These are phyloP conservation scores for Staurois parvus DNA, from an alignment of 2,797 vertebrate species.

Conservation along the genomic window DNA sequence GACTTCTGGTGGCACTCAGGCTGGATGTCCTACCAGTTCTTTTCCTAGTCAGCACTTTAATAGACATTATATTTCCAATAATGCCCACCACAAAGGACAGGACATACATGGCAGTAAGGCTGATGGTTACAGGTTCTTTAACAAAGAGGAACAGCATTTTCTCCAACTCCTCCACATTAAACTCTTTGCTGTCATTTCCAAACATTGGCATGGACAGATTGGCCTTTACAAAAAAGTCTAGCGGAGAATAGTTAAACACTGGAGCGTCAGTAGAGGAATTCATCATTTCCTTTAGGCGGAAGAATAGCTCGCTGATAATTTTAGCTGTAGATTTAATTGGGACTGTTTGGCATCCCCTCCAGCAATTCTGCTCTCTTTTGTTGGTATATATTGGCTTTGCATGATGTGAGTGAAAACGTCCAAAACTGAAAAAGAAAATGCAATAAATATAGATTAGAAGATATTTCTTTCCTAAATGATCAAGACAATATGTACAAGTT, in stretches of 20 bases:
- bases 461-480: not conserved
- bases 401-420: slow-evolving; percentile 44
- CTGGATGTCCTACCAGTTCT: slow-evolving; percentile 75
- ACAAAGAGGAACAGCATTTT: slow-evolving; percentile 84
- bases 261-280: slow-evolving; percentile 64
- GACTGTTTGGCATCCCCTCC: slow-evolving; percentile 30
- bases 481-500: not conserved
- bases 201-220: slow-evolving; percentile 67
- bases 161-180: slow-evolving; percentile 78
- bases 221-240: slow-evolving; percentile 63
- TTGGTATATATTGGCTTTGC: slow-evolving; percentile 15
- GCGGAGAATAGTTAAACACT: not conserved
- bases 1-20: slow-evolving; percentile 85
- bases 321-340: slow-evolving; percentile 44
- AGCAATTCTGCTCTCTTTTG: slow-evolving; percentile 12
- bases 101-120: slow-evolving; percentile 82
- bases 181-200: slow-evolving; percentile 69
- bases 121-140: slow-evolving; percentile 84
- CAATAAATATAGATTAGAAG: slow-evolving; percentile 49
- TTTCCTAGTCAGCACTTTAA: slow-evolving; percentile 85
- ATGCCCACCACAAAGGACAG: slow-evolving; percentile 86
- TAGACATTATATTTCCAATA: slow-evolving; percentile 86
- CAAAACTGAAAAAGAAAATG: slow-evolving; percentile 49
- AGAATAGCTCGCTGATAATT: slow-evolving; percentile 41
- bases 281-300: slow-evolving; percentile 66